Evolutionary conservation across 2,797 vertebrate species (phyloP).

Genomic region (Oophaga sylvatica): DNA sequence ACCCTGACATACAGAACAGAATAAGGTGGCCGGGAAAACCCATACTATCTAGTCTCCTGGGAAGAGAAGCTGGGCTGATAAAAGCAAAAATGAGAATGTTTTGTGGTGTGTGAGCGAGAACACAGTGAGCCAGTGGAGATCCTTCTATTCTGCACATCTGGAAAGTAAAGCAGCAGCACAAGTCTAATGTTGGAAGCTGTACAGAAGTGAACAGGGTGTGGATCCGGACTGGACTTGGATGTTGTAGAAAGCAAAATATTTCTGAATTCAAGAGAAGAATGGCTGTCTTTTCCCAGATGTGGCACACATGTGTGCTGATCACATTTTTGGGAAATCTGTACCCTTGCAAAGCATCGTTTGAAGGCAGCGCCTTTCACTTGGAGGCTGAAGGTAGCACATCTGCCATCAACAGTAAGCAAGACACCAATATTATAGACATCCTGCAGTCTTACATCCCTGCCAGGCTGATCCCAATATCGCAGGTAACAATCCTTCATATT

Average conservation of each 20-base stretch:
- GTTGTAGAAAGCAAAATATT: constrained; percentile 65
- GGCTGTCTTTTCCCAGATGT: constrained; percentile 70
- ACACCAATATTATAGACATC: constrained; percentile 70
- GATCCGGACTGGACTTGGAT: constrained; percentile 69
- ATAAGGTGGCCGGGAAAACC: constrained; percentile 68
- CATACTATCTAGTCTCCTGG: constrained; percentile 70
- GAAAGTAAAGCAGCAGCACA: constrained; percentile 70
- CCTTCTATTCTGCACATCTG: constrained; percentile 76
- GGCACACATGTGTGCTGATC: constrained; percentile 68
- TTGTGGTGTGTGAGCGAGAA: constrained; percentile 51
- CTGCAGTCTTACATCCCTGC: constrained; percentile 68
- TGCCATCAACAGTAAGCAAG: constrained; percentile 68
- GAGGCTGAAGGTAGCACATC: constrained; percentile 77
- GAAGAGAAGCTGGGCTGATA: constrained; percentile 70
- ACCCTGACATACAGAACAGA: constrained; percentile 69
- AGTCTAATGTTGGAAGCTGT: constrained; percentile 70
- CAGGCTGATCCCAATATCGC: constrained; percentile 67
- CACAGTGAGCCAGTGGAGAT: constrained; percentile 61
- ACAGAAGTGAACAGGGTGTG: constrained; percentile 68
- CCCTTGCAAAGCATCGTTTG: constrained; percentile 66
- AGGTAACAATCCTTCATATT: constrained; percentile 69
- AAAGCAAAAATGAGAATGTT: constrained; percentile 63
- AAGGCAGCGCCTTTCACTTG: constrained; percentile 69
- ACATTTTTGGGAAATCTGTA: constrained; percentile 70
- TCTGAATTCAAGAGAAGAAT: constrained; percentile 73